Percentiles rank a stretch among this genome's conserved stretches.
These are phyloP conservation scores for Hylaeus volcanicus DNA, from an alignment of 1,140 invertebrate species.

Conservation along the genomic window DNA sequence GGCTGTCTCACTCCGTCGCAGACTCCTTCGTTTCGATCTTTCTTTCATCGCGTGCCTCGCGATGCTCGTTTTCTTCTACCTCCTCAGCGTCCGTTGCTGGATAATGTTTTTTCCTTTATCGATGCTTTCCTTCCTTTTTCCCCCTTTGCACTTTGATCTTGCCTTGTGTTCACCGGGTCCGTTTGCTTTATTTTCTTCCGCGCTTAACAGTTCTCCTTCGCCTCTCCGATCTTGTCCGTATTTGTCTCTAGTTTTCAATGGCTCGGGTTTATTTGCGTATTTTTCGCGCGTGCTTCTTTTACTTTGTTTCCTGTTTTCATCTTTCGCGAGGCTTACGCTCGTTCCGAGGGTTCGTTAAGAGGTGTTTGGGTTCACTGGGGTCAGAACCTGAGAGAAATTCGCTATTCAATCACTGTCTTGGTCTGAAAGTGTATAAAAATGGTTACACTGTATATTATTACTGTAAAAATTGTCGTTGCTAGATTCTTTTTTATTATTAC, in stretches of 20 bases:
- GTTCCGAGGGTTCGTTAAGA: too few species aligned
- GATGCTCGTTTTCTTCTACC: background rate
- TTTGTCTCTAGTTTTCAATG: background rate
- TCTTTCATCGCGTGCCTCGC: conserved; percentile 16
- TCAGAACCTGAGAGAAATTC: too few species aligned
- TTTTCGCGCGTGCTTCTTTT: too few species aligned
- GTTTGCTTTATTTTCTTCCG: background rate
- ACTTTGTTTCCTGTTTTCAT: too few species aligned
- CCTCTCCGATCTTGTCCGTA: background rate
- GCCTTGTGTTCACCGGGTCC: background rate
- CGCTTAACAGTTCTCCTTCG: background rate
- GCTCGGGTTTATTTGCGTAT: too few species aligned
- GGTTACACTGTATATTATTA: too few species aligned
- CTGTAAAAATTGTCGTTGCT: too few species aligned
- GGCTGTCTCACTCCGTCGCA: conserved; percentile 8
- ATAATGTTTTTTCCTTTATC: background rate
- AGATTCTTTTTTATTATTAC: too few species aligned
- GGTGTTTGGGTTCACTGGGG: too few species aligned
- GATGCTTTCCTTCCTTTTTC: background rate
- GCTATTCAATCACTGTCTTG: too few species aligned
- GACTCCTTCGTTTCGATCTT: conserved; percentile 25
- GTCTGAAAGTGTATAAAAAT: too few species aligned
- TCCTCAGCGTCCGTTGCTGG: background rate
- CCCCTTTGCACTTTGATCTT: background rate
- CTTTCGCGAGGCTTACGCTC: too few species aligned